Conservation (phyloP, 1,140 invertebrate species). For the Lasaia peninsularis region DNA sequence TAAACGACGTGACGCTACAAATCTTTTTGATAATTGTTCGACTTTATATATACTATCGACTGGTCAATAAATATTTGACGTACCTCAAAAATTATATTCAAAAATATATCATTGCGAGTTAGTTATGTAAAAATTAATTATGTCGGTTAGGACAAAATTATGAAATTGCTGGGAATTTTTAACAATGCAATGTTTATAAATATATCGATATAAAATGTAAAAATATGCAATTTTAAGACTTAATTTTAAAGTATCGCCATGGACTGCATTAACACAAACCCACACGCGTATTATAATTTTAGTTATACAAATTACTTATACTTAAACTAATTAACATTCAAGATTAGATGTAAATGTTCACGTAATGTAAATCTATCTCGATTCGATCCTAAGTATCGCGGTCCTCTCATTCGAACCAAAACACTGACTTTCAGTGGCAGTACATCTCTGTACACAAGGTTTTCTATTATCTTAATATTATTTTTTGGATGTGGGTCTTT, state of each 20-base stretch:
- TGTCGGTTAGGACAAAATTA: slow-evolving; percentile 7
- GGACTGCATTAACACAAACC: slow-evolving; percentile 72
- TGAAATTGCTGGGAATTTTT: slow-evolving; percentile 5
- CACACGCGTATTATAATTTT: slow-evolving; percentile 67
- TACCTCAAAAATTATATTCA: slow-evolving; percentile 12
- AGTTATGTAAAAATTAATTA: slow-evolving; percentile 15
- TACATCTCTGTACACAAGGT: slow-evolving; percentile 38
- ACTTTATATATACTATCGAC: slow-evolving; percentile 8
- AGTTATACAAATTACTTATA: slow-evolving; percentile 41
- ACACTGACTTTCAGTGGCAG: not conserved
- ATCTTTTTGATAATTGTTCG: not conserved
- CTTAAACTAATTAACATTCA: slow-evolving; percentile 21
- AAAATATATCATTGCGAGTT: slow-evolving; percentile 12
- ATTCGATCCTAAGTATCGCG: slow-evolving; percentile 40
- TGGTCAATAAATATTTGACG: slow-evolving; percentile 4
- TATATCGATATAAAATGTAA: slow-evolving; percentile 17
- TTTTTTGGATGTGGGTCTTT: slow-evolving; percentile 61
- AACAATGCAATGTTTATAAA: slow-evolving; percentile 16
- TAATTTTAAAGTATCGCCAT: slow-evolving; percentile 33
- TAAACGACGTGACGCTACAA: not conserved
- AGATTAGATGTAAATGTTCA: slow-evolving; percentile 15
- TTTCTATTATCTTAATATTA: slow-evolving; percentile 54
- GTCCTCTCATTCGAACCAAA: slow-evolving; percentile 25
- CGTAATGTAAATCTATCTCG: slow-evolving; percentile 18
- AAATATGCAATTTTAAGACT: slow-evolving; percentile 34